Base-by-base conservation (phyloP, 2,797 vertebrate species). In the Amblyopsis hoosieri region DNA sequence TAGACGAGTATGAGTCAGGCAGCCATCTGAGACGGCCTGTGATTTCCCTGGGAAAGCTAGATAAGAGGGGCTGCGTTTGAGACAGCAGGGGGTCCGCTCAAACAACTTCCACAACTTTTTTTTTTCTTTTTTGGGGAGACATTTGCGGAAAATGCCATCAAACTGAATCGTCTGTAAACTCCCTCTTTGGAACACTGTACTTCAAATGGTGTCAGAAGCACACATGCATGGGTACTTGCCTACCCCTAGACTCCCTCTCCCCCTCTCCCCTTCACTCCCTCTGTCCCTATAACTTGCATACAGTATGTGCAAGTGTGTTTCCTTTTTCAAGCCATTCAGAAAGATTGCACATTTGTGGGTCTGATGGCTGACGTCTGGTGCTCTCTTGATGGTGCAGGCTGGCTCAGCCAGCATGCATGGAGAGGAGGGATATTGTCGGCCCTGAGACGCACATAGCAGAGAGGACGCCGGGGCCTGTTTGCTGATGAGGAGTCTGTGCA, bases 21-120 rank as follows among this genome's bases (percentile, higher is more conserved):
- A 81, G 71, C 76, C 80, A 75, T 76, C 72, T 77, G 61, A 51
- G 58, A 12, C 54, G 52, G 17, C 66, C 61, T 80, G 65, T 79
- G 77, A 78, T 83, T 78, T 79, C 67, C 64, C 67, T 64, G 64
- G 54, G 76, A 86, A 73, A 50, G 52, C 57, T 50, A 23, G 64
- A 64, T 67, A 74, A 62, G 46, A 57, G 70, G 64, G 66, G 66
- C 79, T 72, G 62, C 58, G 66, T 69, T 75, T 67, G 15, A 81
- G 84, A 54, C 73, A 70, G 76, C 67, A 76, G 79, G 81, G 74
- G 75, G 78, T 76, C 76, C 45, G 51, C 52, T 60, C n/a, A 67
- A 77, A 69, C 15, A 54, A 61, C 72, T 65, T 49, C 63, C 29
- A 66, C 80, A 29, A 29, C 23, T 29, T 29, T 29, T 29, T 19